Base-by-base conservation (phyloP, 2,797 vertebrate species). In the Heterohyrax brucei region DNA sequence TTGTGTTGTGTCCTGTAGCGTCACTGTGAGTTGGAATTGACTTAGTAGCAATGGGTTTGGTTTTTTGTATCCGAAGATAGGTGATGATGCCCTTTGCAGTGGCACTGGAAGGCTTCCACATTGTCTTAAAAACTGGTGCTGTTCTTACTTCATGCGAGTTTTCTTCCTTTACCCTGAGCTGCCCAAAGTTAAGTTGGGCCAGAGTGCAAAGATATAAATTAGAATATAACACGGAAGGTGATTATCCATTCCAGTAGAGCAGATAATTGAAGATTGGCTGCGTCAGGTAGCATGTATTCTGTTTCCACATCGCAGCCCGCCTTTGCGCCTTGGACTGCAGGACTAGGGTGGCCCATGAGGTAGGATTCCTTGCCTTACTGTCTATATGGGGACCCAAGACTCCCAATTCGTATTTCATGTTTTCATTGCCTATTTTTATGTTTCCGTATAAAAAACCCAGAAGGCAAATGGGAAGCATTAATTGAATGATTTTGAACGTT, bases 191-290 rank as follows among this genome's bases (percentile, higher is more conserved):
- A 84, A 33, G n/a, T 53, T n/a, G 50, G 81, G 77, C 39, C 26
- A 73, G 72, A 75, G 56, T 12, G 30, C 61, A 87, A 75, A 91
- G 33, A 90, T 64, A 59, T 68, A 87, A 77, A 91, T 87, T 93
- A 86, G 26, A 84, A 26, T 66, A 30, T 59, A 87, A 87, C 61
- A 19, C 0, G 24, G 66, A 46, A 96, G 91, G 77, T 94, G 95
- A 94, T 91, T 95, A 78, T 84, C 77, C 61, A 93, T 96, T 61
- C 77, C 53, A 39, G 24, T 64, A 95, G 93, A 94, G 92, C 95
- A 89, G 95, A 80, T 95, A 64, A 82, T 90, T 92, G 87, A 73
- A 95, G 77, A 92, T 59, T 3, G 48, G 53, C 61, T 39, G 72
- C 61, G 0, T 73, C 39, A n/a, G 56, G 61, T 18, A 80, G 33